Conservation (phyloP, 2,888 invertebrate species). For the Hirtodrosophila duncani region DNA sequence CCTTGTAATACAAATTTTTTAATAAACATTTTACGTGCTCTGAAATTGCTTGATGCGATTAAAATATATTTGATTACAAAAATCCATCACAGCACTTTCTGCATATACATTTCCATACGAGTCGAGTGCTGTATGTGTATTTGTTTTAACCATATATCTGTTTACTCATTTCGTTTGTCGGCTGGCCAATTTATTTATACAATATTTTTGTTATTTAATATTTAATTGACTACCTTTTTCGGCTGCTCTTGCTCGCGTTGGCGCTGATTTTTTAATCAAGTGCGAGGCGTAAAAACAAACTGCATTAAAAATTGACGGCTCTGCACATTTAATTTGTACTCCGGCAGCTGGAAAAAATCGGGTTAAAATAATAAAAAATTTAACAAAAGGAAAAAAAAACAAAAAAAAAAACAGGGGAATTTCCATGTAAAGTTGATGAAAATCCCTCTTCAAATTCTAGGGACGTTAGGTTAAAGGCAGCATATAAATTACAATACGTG, state of each 20-base stretch:
- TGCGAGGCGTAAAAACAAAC: slow-evolving; percentile 19
- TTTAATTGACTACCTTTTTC: slow-evolving; percentile 30
- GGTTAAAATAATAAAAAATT: slow-evolving; percentile 50
- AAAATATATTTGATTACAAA: no score
- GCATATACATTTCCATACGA: neutral
- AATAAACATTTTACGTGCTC: no score
- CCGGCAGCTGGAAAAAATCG: slow-evolving; percentile 28
- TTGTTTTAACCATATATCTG: no score
- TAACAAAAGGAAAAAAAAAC: slow-evolving; percentile 35
- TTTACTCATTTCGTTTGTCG: slow-evolving; percentile 3
- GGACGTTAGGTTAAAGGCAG: slow-evolving; percentile 15
- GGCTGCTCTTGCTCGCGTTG: neutral
- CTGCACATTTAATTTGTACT: slow-evolving; percentile 53
- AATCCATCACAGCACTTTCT: no score
- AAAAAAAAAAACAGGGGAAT: neutral
- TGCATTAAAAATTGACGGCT: slow-evolving; percentile 56
- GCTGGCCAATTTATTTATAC: neutral
- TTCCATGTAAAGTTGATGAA: slow-evolving; percentile 43
- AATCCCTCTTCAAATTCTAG: slow-evolving; percentile 10
- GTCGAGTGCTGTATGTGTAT: no score
- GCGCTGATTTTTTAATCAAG: slow-evolving; percentile 38
- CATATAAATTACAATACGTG: slow-evolving; percentile 53
- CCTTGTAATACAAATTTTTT: no score
- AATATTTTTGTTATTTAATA: slow-evolving; percentile 23
- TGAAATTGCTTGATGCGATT: no score